Conservation (phyloP, 2,797 vertebrate genomes). For the Sebastes nivosus region DNA sequence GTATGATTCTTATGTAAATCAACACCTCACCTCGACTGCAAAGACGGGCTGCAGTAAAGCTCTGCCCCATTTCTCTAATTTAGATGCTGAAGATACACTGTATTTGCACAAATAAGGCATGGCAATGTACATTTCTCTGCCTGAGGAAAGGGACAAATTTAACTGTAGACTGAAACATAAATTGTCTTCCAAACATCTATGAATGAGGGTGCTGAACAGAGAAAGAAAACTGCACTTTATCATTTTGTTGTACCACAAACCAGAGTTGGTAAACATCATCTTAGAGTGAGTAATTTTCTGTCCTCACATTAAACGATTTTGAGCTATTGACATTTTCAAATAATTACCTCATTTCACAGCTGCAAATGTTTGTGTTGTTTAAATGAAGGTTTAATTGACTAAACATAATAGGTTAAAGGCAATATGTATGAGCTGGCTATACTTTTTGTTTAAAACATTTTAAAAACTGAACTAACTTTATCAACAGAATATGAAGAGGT, state of each 20-base stretch:
- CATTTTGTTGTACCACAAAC: not conserved
- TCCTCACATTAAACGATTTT: not conserved
- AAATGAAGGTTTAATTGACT: not conserved
- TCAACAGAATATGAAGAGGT: not conserved
- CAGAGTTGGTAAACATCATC: not conserved
- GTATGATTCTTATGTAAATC: conserved; percentile 16
- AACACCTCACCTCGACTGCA: not conserved
- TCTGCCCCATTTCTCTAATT: not conserved
- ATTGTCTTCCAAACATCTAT: not conserved
- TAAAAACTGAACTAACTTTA: not conserved
- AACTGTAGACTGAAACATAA: not conserved
- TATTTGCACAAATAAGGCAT: conserved; percentile 10
- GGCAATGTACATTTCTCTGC: not conserved
- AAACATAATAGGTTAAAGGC: not conserved
- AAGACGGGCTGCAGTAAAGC: not conserved
- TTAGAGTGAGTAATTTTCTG: not conserved
- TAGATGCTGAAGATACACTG: not conserved
- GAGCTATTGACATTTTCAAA: not conserved
- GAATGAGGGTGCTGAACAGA: not conserved
- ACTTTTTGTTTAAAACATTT: not conserved
- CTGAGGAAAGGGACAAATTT: not conserved
- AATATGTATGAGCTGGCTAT: not conserved
- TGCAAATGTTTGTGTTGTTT: not conserved
- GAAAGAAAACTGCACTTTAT: not conserved
- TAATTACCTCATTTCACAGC: not conserved